Percentiles rank a stretch among this genome's conserved stretches.
Evolutionary conservation across 2,888 invertebrate species (phyloP).

Genomic region (Phorcus lineatus): DNA sequence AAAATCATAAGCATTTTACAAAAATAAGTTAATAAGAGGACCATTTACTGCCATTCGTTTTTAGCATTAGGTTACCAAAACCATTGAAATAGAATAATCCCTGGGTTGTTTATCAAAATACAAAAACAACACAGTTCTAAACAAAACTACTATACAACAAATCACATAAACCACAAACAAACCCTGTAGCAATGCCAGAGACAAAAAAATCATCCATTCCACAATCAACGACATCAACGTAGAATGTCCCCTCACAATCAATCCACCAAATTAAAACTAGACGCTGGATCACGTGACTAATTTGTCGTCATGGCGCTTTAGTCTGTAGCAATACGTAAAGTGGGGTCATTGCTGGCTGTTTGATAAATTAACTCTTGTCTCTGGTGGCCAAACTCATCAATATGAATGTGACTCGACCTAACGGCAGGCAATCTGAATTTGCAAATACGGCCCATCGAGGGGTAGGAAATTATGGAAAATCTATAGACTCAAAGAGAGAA

Average conservation of each 20-base stretch:
- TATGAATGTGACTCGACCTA: conserved; percentile 27
- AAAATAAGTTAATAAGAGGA: no score
- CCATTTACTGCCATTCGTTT: no score
- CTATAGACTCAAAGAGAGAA: background rate
- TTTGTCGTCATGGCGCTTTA: background rate
- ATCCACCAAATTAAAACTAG: background rate
- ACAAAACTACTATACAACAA: no score
- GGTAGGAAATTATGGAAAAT: conserved; percentile 16
- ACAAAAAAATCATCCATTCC: no score
- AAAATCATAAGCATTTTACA: no score
- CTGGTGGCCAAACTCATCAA: conserved; percentile 34
- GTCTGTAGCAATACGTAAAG: conserved; percentile 32
- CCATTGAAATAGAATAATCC: no score
- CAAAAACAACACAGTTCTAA: no score
- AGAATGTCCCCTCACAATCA: background rate
- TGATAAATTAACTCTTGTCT: conserved; percentile 36
- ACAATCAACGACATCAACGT: no score
- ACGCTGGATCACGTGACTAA: conserved; percentile 22
- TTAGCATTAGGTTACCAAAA: no score
- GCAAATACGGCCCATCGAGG: conserved; percentile 28
- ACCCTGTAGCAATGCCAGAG: no score
- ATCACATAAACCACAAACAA: no score
- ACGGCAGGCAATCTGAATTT: conserved; percentile 34
- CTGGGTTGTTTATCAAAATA: no score
- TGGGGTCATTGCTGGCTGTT: conserved; percentile 32